phyloP scores from a whole-genome alignment of 2,113 vertebrate genomes.

The Glaucomys volans region DNA sequence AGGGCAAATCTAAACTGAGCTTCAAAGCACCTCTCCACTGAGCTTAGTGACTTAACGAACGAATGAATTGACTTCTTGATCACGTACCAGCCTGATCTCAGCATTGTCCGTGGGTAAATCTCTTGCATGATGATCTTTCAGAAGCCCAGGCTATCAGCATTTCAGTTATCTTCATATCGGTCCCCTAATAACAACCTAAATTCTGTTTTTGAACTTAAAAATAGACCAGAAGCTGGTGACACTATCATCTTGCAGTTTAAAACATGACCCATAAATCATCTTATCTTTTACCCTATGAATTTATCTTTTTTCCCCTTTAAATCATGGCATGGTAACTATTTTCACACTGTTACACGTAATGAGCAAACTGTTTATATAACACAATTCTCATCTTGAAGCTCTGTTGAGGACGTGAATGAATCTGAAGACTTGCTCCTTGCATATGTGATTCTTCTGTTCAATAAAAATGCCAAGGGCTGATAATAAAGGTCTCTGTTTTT shows the following conservation, averaged over 20 bases:
- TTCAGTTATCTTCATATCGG: background rate
- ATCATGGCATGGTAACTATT: background rate
- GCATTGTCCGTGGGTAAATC: background rate
- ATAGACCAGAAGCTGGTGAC: background rate
- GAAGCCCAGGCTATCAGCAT: background rate
- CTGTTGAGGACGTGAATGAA: background rate
- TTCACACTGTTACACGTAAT: background rate
- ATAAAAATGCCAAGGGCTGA: background rate
- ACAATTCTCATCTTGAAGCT: background rate
- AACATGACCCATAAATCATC: background rate
- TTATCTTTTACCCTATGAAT: background rate
- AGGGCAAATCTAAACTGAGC: background rate
- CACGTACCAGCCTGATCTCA: background rate
- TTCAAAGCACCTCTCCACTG: background rate
- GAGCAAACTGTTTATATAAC: slow-evolving; percentile 1
- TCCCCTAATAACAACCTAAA: background rate
- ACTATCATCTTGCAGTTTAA: slow-evolving; percentile 44
- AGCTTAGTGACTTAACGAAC: background rate
- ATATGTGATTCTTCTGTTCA: background rate
- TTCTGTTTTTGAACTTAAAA: slow-evolving; percentile 16
- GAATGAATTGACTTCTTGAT: background rate
- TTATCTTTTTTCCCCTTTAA: background rate
- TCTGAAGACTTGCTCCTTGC: background rate
- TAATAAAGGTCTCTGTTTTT: background rate
- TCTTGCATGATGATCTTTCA: background rate